These are phyloP conservation scores for Bombus superbus DNA, from an alignment of 1,140 invertebrate species.

Conservation along the genomic window DNA sequence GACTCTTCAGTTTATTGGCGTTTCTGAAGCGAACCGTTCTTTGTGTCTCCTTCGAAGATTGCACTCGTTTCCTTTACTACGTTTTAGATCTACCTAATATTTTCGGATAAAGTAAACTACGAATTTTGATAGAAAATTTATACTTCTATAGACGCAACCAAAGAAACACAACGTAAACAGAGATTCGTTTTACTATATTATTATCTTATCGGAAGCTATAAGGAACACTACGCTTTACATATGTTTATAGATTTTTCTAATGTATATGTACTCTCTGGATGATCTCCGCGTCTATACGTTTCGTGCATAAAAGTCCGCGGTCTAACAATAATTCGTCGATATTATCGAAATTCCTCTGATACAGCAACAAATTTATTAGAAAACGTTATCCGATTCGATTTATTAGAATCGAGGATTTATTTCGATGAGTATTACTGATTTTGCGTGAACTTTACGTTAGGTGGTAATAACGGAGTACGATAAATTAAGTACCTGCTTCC, in stretches of 20 bases:
- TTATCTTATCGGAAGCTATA: too few species aligned
- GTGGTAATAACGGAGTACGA: background rate
- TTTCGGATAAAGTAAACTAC: background rate
- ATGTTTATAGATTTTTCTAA: too few species aligned
- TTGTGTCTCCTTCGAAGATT: slow-evolving; percentile 13
- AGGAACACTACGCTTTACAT: too few species aligned
- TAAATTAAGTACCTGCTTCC: background rate
- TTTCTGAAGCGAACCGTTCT: slow-evolving; percentile 4
- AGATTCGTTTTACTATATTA: too few species aligned
- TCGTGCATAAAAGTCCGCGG: too few species aligned
- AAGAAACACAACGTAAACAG: too few species aligned
- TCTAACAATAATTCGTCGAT: background rate
- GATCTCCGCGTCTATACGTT: background rate
- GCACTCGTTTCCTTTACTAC: too few species aligned
- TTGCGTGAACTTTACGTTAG: background rate
- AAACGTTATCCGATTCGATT: background rate
- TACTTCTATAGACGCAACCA: too few species aligned
- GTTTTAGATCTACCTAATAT: background rate
- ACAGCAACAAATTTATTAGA: background rate
- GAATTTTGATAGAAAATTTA: too few species aligned
- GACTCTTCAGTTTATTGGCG: slow-evolving; percentile 15
- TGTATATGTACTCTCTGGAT: too few species aligned
- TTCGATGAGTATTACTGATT: background rate
- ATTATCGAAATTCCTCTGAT: background rate
- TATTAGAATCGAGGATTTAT: background rate